These are phyloP conservation scores for Augochlora pura DNA, from an alignment of 1,140 invertebrate genomes.

Conservation along the genomic window DNA sequence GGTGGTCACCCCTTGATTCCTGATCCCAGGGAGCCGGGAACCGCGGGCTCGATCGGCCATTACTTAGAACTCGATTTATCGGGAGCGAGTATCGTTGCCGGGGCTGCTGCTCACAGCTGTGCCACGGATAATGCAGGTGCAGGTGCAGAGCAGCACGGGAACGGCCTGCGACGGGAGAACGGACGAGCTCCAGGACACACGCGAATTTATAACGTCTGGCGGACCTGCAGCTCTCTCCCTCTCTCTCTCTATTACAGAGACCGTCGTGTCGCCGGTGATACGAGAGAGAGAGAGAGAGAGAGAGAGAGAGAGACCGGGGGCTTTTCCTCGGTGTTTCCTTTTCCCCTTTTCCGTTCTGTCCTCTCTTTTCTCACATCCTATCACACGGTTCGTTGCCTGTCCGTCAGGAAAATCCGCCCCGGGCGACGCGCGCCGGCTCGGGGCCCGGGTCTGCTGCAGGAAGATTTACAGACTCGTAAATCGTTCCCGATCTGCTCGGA, in stretches of 20 bases:
- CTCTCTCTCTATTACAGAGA: no score
- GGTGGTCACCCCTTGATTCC: conserved; percentile 34
- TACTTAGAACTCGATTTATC: conserved; percentile 66
- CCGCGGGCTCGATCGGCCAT: conserved; percentile 53
- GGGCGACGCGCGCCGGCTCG: no score
- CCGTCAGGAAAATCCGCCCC: conserved; percentile 46
- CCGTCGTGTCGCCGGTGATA: conserved; percentile 39
- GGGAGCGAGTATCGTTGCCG: conserved; percentile 41
- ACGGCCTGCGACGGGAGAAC: background rate
- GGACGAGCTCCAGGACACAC: conserved; percentile 36
- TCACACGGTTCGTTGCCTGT: conserved; percentile 47
- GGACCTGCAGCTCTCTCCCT: conserved; percentile 8
- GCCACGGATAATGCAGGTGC: conserved; percentile 60
- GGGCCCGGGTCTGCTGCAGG: background rate
- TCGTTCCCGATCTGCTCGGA: conserved; percentile 54
- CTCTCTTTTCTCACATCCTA: conserved; percentile 20
- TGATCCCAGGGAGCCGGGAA: conserved; percentile 30
- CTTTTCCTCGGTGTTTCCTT: conserved; percentile 28
- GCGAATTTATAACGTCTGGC: conserved; percentile 60
- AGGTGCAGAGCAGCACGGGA: conserved; percentile 39
- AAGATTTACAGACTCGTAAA: conserved; percentile 62
- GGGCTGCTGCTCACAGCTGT: conserved; percentile 46
- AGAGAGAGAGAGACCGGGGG: no score
- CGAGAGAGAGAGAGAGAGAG: no score
- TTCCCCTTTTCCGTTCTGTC: conserved; percentile 1